These are phyloP conservation scores for Haliclystus octoradiatus DNA, from an alignment of 30 jellyfish, hydroid and myxozoan species.

Conservation along the genomic window DNA sequence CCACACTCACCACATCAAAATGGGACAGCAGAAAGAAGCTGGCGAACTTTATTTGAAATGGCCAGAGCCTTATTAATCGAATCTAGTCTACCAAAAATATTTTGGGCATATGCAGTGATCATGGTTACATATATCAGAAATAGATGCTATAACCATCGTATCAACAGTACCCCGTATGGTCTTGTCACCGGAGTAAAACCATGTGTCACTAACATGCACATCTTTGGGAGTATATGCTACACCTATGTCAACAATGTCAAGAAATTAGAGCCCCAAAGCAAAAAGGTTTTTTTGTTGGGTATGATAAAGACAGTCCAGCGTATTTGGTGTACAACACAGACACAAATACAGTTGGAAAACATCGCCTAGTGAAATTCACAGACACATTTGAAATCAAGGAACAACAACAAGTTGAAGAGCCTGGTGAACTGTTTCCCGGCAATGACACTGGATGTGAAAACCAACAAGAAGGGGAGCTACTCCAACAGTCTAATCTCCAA, in stretches of 20 bases:
- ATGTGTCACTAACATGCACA: slow-evolving; percentile 16
- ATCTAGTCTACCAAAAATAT: too few species aligned
- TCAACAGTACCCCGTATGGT: too few species aligned
- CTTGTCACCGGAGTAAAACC: slow-evolving; percentile 52
- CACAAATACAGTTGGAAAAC: slow-evolving; percentile 7
- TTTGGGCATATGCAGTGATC: too few species aligned
- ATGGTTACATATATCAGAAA: too few species aligned
- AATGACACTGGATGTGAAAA: too few species aligned
- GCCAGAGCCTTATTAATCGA: slow-evolving; percentile 42
- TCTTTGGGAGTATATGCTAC: slow-evolving; percentile 51
- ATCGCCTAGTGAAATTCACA: slow-evolving; percentile 13
- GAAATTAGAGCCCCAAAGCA: too few species aligned
- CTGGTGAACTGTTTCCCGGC: too few species aligned
- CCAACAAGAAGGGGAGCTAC: too few species aligned
- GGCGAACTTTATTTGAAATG: slow-evolving; percentile 71
- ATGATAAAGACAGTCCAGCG: slow-evolving; percentile 50
- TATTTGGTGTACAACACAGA: slow-evolving; percentile 30
- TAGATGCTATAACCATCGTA: too few species aligned
- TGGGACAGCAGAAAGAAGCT: slow-evolving; percentile 68
- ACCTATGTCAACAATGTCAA: slow-evolving; percentile 21
- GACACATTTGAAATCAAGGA: slow-evolving; percentile 5
- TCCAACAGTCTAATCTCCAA: too few species aligned
- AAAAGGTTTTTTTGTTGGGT: slow-evolving; percentile 37
- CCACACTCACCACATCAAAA: slow-evolving; percentile 76
- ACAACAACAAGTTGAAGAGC: too few species aligned